Evolutionary conservation across 1,140 invertebrate genomes (phyloP).

Genomic region (Drosophila parabipectinata): DNA sequence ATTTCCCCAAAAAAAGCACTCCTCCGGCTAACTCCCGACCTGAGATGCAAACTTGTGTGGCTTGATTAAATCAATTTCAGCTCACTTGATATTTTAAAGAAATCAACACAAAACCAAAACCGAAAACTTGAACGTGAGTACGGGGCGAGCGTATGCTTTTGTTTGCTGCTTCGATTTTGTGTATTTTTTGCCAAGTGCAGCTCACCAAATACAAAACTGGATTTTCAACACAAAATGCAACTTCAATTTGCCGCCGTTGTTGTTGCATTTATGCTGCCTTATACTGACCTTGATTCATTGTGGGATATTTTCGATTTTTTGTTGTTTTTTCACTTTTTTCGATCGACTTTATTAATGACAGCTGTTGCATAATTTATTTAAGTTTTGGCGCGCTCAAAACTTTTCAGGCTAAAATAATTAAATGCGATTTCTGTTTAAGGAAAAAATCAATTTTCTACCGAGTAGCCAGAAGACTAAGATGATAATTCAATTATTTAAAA

Average conservation of each 20-base stretch:
- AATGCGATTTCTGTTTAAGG: conserved; percentile 55
- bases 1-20: conserved; percentile 30
- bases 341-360: conserved; percentile 80
- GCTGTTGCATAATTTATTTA: conserved; percentile 81
- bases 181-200: conserved; percentile 65
- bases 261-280: conserved; percentile 74
- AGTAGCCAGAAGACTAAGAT: conserved; percentile 11
- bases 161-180: conserved; percentile 15
- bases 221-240: conserved; percentile 79
- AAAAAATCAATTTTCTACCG: conserved; percentile 49
- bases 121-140: conserved; percentile 9
- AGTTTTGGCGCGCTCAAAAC: conserved; percentile 61
- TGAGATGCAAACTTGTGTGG: conserved; percentile 47
- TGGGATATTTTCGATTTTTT: conserved; percentile 69
- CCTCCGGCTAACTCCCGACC: conserved; percentile 8
- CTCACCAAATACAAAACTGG: conserved; percentile 79
- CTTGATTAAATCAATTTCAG: conserved; percentile 66
- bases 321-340: conserved; percentile 43
- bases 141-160: conserved; percentile 13
- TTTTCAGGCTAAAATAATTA: conserved; percentile 69
- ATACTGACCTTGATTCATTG: conserved; percentile 78
- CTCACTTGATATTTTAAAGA: conserved; percentile 41
- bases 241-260: conserved; percentile 53
- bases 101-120: conserved; percentile 27
- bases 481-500: conserved; percentile 28